Evolutionary conservation across 2,113 vertebrate genomes (phyloP), one percentile per base, ranked within the genome.

Genomic region (Mobula birostris): DNA sequence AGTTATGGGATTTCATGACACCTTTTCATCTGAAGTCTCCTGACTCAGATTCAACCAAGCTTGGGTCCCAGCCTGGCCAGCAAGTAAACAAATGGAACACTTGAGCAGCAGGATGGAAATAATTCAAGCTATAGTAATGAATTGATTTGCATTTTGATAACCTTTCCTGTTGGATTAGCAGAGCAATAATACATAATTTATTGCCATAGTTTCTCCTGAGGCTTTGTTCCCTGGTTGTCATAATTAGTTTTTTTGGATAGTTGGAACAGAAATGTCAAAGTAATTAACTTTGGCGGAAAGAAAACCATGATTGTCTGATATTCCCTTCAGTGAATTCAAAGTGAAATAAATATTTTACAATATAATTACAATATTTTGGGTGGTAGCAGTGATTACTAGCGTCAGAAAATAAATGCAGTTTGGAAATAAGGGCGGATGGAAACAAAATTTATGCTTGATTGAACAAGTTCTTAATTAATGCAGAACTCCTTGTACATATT

Each of bases 101-200:
- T 76, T 72, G 11, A 76, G 48, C 70, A 56, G 91, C 91, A 72
- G 40, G 91, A 74, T 93, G 91, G 14, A 93, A 48, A 93, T 74
- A 74, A 93, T 74, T 93, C 66, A 93, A 93, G 68, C 90, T 72
- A 1, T 5, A 68, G 11, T 72, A 72, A 93, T 93, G 90, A 93
- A 93, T 48, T 19, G 36, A 93, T 93, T 93, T 93, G 68, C 90
- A 93, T 93, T 93, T 93, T 93, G 90, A 72, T 48, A 93, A 48
- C 68, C 68, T 93, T 93, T 74, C 68, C 68, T 93, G 90, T 93
- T 93, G 36, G 63, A 74, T 93, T 93, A 93, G 68, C 32, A 72
- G 29, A 93, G 36, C 68, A 72, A 74, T 93, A 74, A 93, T 93
- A 27, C 90, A 93, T 93, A 93, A 93, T 93, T 93, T 93, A 93